phyloP scores from a whole-genome alignment of 2,797 vertebrate species.

The Myotis planiceps region DNA sequence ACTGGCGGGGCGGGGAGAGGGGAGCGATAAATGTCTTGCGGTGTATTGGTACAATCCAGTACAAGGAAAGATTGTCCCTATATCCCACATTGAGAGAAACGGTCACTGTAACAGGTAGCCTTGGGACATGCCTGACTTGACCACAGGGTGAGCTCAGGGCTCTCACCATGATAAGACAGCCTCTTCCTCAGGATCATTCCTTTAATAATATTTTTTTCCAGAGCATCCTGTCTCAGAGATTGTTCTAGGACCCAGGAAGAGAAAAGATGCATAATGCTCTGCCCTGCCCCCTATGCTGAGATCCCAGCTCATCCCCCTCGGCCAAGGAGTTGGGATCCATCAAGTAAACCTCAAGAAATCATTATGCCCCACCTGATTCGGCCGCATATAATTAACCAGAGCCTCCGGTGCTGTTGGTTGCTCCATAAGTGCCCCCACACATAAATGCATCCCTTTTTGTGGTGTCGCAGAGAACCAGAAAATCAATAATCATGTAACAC shows the following conservation, averaged over 20 bases:
- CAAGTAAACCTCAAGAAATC: neutral
- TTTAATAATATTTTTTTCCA: neutral
- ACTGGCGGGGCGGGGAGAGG: accelerated
- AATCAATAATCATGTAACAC: neutral
- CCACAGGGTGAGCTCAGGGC: neutral
- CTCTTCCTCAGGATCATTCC: neutral
- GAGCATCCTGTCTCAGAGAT: neutral
- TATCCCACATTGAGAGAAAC: neutral
- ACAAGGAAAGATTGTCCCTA: neutral
- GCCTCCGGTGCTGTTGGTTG: neutral
- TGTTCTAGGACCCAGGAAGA: neutral
- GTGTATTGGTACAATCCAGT: neutral
- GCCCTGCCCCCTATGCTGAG: neutral
- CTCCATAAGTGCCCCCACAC: neutral
- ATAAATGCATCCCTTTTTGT: neutral
- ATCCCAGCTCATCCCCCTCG: neutral
- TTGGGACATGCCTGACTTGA: neutral
- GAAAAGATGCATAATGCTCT: neutral
- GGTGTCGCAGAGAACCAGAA: neutral
- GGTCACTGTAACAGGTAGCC: neutral
- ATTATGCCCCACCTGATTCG: neutral
- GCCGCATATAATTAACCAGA: neutral
- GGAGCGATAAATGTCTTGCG: neutral
- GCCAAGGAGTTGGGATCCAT: neutral
- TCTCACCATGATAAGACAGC: neutral